Evolutionary conservation across 2,888 invertebrate genomes (phyloP).

Genomic region (Cepaea hortensis): DNA sequence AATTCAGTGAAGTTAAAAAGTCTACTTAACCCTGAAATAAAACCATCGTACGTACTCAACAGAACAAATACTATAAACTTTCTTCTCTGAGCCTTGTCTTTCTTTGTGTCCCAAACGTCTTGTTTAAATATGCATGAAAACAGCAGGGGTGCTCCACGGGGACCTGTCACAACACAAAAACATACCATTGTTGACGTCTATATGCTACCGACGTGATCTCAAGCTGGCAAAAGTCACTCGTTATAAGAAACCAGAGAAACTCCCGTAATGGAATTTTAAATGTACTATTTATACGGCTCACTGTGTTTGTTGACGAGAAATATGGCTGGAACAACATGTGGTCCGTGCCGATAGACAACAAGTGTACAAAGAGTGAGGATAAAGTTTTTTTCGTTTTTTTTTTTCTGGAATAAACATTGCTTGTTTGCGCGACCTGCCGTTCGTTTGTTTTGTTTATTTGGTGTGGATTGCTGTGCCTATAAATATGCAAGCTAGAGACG

Average conservation of each 20-base stretch:
- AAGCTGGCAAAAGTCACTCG: constrained; percentile 26
- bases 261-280: not conserved
- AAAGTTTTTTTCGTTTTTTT: not conserved
- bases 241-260: not conserved
- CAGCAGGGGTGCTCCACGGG: not conserved
- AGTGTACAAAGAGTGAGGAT: not conserved
- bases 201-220: not conserved
- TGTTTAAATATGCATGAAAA: constrained; percentile 12
- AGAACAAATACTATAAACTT: not conserved
- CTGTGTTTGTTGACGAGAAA: not conserved
- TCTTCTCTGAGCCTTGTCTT: too few species aligned
- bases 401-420: not conserved
- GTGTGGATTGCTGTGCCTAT: too few species aligned
- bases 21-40: not conserved
- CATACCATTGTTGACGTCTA: not conserved
- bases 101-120: not conserved
- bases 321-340: not conserved
- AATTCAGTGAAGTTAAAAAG: not conserved
- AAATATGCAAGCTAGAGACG: too few species aligned
- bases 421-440: not conserved
- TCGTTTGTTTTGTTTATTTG: not conserved
- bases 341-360: constrained; percentile 20
- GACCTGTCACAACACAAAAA: constrained; percentile 1
- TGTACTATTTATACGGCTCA: constrained; percentile 1
- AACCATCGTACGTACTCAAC: not conserved